phyloP scores from a whole-genome alignment of 2,888 invertebrate species.

The Orchesella flavescens region DNA sequence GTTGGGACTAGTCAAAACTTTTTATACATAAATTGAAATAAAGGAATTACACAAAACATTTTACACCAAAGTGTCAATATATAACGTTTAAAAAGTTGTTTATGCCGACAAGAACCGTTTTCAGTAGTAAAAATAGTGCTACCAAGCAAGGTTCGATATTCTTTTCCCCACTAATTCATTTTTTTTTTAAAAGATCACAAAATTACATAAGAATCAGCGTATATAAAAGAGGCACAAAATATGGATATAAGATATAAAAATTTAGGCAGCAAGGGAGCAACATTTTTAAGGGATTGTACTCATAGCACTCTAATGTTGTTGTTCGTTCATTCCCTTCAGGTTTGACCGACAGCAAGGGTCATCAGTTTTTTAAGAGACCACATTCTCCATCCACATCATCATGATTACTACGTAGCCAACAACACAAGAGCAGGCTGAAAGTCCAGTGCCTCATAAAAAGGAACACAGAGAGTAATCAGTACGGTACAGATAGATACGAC shows the following conservation, averaged over 20 bases:
- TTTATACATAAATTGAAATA: neutral
- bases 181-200: constrained; percentile 1
- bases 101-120: no score
- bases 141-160: neutral
- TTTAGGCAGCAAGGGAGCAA: neutral
- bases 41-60: constrained; percentile 33
- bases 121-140: no score
- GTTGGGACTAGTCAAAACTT: neutral
- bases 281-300: neutral
- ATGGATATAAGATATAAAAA: neutral
- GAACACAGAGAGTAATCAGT: no score
- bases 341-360: constrained; percentile 55
- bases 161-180: neutral
- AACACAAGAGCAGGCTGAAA: neutral
- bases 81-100: neutral
- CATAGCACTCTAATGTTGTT: neutral
- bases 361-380: constrained; percentile 41
- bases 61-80: constrained; percentile 52
- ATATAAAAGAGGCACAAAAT: neutral
- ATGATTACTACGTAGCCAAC: neutral
- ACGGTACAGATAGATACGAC: no score
- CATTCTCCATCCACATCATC: neutral
- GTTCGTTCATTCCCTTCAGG: neutral
- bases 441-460: neutral
- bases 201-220: neutral